These are phyloP conservation scores for Drosophila lini DNA, from an alignment of 1,140 invertebrate genomes.

Conservation along the genomic window DNA sequence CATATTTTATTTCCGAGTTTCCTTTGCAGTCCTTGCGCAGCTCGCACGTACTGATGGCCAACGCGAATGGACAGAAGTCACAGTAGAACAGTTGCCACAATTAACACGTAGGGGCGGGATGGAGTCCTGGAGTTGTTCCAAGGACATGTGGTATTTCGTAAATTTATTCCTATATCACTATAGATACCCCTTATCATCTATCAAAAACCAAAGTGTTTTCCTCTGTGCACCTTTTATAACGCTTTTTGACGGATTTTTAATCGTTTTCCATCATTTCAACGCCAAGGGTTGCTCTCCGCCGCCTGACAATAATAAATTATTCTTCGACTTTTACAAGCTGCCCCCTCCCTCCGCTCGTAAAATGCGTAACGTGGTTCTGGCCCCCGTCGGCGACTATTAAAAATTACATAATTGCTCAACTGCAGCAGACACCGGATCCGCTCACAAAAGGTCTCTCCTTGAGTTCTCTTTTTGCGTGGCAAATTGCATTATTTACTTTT, in stretches of 20 bases:
- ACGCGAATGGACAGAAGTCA: constrained; percentile 45
- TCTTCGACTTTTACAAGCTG: constrained; percentile 64
- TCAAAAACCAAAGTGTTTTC: neutral
- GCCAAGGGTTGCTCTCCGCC: constrained; percentile 26
- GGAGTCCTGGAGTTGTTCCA: neutral
- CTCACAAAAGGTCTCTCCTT: constrained; percentile 47
- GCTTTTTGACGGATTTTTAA: constrained; percentile 57
- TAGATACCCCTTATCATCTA: neutral
- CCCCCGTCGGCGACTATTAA: constrained; percentile 62
- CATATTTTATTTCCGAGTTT: constrained; percentile 52
- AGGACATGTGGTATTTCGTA: neutral
- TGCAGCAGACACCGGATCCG: constrained; percentile 53
- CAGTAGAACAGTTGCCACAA: constrained; percentile 47
- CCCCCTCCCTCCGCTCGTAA: constrained; percentile 27
- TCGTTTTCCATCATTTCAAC: constrained; percentile 59
- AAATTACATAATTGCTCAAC: constrained; percentile 78
- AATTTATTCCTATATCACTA: neutral
- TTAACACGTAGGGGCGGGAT: constrained; percentile 33
- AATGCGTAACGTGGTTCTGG: constrained; percentile 55
- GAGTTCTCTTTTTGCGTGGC: constrained; percentile 43
- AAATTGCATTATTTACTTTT: constrained; percentile 78
- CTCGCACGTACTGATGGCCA: constrained; percentile 37
- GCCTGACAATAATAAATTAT: constrained; percentile 78
- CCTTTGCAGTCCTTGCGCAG: constrained; percentile 14
- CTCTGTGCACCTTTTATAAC: constrained; percentile 41